Evolutionary conservation across 35 echinoderm and acorn worm genomes (phyloP).

Genomic region (Apostichopus californicus): DNA sequence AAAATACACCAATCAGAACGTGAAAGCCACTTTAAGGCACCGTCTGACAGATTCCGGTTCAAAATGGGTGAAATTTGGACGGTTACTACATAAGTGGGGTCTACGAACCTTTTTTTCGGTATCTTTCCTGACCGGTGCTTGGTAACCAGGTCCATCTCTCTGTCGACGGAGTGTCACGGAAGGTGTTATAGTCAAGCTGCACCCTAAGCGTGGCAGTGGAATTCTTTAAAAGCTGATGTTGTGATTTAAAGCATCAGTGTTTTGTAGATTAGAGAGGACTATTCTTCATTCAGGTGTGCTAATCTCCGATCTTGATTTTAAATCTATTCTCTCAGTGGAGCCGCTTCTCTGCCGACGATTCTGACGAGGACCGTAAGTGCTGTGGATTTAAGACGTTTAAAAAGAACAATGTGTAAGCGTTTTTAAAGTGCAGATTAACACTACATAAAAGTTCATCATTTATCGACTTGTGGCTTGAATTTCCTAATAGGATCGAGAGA

Average conservation of each 20-base stretch:
- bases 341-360: background rate
- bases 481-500: too few species aligned
- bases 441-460: background rate
- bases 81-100: background rate
- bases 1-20: too few species aligned
- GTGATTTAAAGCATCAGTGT: background rate
- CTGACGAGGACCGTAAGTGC: too few species aligned
- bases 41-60: background rate
- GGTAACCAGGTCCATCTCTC: background rate
- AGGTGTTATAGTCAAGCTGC: background rate
- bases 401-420: too few species aligned
- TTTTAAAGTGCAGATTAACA: background rate
- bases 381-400: background rate
- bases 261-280: background rate
- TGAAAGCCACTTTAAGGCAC: background rate
- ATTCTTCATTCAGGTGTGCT: background rate
- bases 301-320: background rate
- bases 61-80: background rate
- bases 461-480: too few species aligned
- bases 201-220: background rate
- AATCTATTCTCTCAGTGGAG: too few species aligned
- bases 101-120: too few species aligned
- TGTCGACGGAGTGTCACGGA: background rate
- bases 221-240: background rate
- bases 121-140: too few species aligned